Evolutionary conservation across 2,797 vertebrate species (phyloP), one percentile per base, ranked within the genome.

Genomic region (Chloroceryle inda): DNA sequence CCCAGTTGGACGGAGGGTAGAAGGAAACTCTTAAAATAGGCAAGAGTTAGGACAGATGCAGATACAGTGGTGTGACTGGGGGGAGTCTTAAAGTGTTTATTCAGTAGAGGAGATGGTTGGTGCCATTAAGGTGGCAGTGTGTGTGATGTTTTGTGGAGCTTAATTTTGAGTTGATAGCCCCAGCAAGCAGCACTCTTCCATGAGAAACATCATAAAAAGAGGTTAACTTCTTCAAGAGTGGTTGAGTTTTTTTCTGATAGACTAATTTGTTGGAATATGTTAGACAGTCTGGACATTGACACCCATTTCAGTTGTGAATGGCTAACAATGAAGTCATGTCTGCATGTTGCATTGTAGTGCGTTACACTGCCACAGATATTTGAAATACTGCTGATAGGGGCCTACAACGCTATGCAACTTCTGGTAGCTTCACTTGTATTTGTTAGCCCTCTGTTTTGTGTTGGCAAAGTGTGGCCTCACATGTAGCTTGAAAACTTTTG

Each of bases 341-440:
- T 75, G 27, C 7, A 1, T 9, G 21, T 45, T 26, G 19, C 0
- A 0, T 13, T 31, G 6, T 56, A 14, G 44, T 29, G 42, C 3
- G 7, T 78, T 61, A 35, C 5, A 9, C 53, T 61, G 33, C 22
- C 55, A 85, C 45, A 27, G 81, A 63, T 38, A 45, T 3, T 63
- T 33, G 9, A 81, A 81, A 59, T 63, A 53, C 24, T 91, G 47
- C 38, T 91, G 63, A 74, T 82, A 82, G 17, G 37, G 56, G 8
- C 12, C 83, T 68, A 29, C 7, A 56, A 20, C 10, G 18, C 42
- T 40, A 3, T 68, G 16, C 50, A 58, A 37, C 52, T 68, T 83
- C 72, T 72, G 42, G 16, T 63, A 63, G 13, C 27, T 92, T 19
- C 33, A 42, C 12, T 2, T 2, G 7, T 63, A 31, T 77, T 83